Evolutionary conservation across 2,888 invertebrate genomes (phyloP).

Genomic region (Blastobasis lacticolella): DNA sequence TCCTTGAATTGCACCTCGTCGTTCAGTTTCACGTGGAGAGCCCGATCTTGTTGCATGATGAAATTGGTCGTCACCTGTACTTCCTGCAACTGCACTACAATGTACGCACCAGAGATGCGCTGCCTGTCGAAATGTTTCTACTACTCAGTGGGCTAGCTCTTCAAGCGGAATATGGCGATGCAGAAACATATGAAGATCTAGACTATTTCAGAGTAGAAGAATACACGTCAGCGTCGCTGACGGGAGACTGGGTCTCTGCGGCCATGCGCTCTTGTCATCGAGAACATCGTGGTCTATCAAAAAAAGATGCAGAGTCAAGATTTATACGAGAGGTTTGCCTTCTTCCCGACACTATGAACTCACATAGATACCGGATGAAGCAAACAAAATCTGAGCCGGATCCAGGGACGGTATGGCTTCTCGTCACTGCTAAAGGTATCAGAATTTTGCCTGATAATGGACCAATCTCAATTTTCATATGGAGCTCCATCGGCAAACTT

Average conservation of each 20-base stretch:
- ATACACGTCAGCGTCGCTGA: conserved; percentile 83
- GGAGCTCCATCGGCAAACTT: conserved; percentile 96
- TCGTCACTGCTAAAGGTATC: conserved; percentile 93
- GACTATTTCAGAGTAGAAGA: conserved; percentile 86
- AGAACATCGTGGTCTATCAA: conserved; percentile 85
- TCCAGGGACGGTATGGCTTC: conserved; percentile 88
- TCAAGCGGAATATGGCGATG: conserved; percentile 94
- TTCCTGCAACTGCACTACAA: conserved; percentile 96
- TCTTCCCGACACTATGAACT: conserved; percentile 89
- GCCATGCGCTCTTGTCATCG: conserved; percentile 85
- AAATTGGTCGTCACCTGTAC: conserved; percentile 93
- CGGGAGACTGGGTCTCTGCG: conserved; percentile 74
- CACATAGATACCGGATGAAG: conserved; percentile 89
- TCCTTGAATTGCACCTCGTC: conserved; percentile 90
- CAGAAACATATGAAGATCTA: conserved; percentile 49
- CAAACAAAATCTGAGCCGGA: conserved; percentile 83
- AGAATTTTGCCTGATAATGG: conserved; percentile 86
- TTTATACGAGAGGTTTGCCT: conserved; percentile 93
- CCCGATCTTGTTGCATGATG: conserved; percentile 91
- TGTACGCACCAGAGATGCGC: conserved; percentile 78
- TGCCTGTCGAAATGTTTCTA: conserved; percentile 79
- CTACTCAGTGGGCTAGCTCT: conserved; percentile 91
- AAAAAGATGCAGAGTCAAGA: conserved; percentile 87
- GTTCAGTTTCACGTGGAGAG: conserved; percentile 96
- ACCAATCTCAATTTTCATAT: conserved; percentile 86